Percentiles rank a stretch among this genome's conserved stretches.
Evolutionary conservation across 2,113 vertebrate genomes (phyloP).

Genomic region (Chloroceryle aenea): DNA sequence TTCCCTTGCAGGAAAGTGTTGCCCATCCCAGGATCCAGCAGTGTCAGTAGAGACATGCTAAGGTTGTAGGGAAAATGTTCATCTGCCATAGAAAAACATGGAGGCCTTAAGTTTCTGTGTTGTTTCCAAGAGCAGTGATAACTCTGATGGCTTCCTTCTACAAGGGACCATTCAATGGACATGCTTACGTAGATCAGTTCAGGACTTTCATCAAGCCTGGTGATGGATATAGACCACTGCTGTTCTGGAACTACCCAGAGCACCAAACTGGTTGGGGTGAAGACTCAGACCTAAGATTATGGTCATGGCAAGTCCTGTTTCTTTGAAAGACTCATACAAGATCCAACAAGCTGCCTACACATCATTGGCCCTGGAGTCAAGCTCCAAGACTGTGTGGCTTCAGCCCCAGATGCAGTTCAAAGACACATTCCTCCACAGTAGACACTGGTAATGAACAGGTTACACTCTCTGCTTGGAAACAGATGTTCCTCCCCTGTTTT

Average conservation of each 20-base stretch:
- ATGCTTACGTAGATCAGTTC: neutral
- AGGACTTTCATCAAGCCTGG: neutral
- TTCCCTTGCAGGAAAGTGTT: neutral
- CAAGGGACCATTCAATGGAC: neutral
- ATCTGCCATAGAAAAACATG: neutral
- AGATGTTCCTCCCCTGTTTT: neutral
- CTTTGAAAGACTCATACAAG: neutral
- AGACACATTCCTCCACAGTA: neutral
- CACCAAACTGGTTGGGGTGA: neutral
- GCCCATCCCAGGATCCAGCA: neutral
- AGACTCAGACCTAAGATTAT: neutral
- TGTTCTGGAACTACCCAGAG: neutral
- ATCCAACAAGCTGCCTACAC: neutral
- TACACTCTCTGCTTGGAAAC: neutral
- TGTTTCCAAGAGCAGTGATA: neutral
- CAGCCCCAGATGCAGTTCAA: neutral
- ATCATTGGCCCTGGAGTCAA: neutral
- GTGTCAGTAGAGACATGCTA: neutral
- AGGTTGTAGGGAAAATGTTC: neutral
- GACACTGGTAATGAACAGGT: neutral
- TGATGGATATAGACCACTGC: neutral
- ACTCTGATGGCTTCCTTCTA: neutral
- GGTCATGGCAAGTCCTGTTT: neutral
- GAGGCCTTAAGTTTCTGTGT: neutral
- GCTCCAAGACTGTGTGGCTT: neutral